Evolutionary conservation across 2,888 invertebrate genomes (phyloP).

Genomic region (Lumbricus terrestris): DNA sequence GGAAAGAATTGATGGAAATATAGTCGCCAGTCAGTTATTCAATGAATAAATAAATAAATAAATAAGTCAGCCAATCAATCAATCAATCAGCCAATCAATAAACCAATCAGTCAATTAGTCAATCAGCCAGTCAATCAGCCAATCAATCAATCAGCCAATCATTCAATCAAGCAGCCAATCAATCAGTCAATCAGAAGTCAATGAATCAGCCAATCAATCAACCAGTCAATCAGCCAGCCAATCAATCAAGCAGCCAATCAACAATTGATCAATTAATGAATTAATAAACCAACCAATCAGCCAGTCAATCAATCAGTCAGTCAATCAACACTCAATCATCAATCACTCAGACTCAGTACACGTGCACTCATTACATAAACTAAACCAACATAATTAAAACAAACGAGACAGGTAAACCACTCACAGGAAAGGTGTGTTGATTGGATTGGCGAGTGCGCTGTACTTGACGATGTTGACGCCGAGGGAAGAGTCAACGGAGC

Average conservation of each 20-base stretch:
- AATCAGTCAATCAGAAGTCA: not conserved
- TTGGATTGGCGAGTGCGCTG: conserved; percentile 82
- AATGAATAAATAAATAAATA: too few relatives aligned
- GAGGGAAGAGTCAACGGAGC: conserved; percentile 67
- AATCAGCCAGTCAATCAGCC: too few relatives aligned
- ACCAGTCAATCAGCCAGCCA: not conserved
- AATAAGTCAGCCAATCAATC: too few relatives aligned
- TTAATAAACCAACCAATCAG: not conserved
- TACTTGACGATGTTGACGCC: conserved; percentile 86
- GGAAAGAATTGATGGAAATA: not conserved
- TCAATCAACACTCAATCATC: too few relatives aligned
- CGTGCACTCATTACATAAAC: not conserved
- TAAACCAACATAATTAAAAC: not conserved
- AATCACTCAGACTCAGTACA: too few relatives aligned
- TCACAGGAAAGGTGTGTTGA: conserved; percentile 89
- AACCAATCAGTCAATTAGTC: too few relatives aligned
- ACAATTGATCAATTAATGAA: not conserved
- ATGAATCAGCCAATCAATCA: not conserved
- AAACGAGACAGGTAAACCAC: conserved; percentile 44
- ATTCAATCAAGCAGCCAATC: too few relatives aligned
- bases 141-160: too few relatives aligned
- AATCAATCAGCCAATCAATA: too few relatives aligned
- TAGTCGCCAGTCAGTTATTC: too few relatives aligned
- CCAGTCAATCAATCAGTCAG: not conserved
- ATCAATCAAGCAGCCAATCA: too few relatives aligned